Percentiles rank a stretch among this genome's conserved stretches.
phyloP scores from a whole-genome alignment of 2,797 vertebrate species.

The Pangasius sanitwongsei region DNA sequence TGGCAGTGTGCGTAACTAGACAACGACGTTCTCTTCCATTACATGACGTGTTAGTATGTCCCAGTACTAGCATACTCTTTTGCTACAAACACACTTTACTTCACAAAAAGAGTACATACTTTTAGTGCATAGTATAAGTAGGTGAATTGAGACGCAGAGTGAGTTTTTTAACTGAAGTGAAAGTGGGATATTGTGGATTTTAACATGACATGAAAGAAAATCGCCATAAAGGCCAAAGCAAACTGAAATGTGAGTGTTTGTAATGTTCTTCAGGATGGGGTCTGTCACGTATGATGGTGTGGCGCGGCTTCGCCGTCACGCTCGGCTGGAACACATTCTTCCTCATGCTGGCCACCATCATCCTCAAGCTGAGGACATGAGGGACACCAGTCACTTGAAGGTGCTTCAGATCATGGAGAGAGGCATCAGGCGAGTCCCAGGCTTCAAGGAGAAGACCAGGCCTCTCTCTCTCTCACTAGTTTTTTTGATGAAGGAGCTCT shows the following conservation, averaged over 20 bases:
- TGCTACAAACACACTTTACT: too few species aligned
- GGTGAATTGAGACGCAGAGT: too few species aligned
- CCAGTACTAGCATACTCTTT: too few species aligned
- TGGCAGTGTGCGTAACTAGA: too few species aligned
- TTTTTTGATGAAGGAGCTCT: background rate
- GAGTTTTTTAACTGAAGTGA: background rate
- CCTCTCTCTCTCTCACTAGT: slow-evolving; percentile 20
- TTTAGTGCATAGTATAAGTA: too few species aligned
- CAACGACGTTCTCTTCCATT: too few species aligned
- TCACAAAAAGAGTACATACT: too few species aligned
- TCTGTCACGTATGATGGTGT: slow-evolving; percentile 78
- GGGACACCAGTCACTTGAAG: background rate
- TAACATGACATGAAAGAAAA: background rate
- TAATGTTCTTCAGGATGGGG: slow-evolving; percentile 73
- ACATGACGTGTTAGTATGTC: too few species aligned
- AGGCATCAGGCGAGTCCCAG: slow-evolving; percentile 37
- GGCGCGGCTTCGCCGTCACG: slow-evolving; percentile 78
- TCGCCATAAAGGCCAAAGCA: background rate
- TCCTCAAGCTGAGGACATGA: slow-evolving; percentile 79
- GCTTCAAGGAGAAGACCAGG: slow-evolving; percentile 32
- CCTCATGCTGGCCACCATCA: slow-evolving; percentile 79
- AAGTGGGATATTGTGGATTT: background rate
- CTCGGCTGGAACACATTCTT: slow-evolving; percentile 82
- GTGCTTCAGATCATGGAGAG: slow-evolving; percentile 8
- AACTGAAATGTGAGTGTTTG: background rate